A percentile compares a stretch with the other conserved stretches of the same genome.
These are phyloP conservation scores for Charadrius vociferus DNA, from an alignment of 2,113 vertebrate genomes.

Conservation along the genomic window DNA sequence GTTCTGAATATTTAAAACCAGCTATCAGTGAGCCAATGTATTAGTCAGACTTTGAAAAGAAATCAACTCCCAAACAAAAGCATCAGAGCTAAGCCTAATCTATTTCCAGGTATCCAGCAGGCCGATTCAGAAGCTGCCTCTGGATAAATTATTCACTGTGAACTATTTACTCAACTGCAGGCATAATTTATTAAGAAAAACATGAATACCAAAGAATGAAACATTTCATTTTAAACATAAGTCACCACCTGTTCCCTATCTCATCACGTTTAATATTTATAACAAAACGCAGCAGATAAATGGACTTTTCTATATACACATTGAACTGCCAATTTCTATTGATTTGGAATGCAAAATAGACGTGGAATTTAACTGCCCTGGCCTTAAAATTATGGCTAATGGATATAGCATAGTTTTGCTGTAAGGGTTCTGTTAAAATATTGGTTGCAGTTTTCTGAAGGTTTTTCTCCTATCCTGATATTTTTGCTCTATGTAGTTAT, in stretches of 20 bases:
- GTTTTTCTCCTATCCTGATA: neutral
- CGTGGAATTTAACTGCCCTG: neutral
- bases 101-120: neutral
- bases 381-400: neutral
- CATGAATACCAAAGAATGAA: neutral
- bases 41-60: constrained; percentile 31
- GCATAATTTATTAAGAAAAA: constrained; percentile 27
- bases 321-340: neutral
- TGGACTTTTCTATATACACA: neutral
- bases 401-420: neutral
- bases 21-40: neutral
- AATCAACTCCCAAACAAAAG: neutral
- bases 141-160: constrained; percentile 40
- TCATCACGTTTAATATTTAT: constrained; percentile 11
- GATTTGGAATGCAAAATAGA: neutral
- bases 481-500: neutral
- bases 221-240: constrained; percentile 5
- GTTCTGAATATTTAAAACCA: neutral
- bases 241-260: neutral
- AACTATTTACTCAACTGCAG: constrained; percentile 37
- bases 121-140: neutral
- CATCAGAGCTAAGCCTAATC: neutral
- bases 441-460: neutral
- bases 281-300: neutral
- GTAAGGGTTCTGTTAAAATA: neutral